Conservation (phyloP, 2,113 vertebrate species). For the Siphamia tubifer region DNA sequence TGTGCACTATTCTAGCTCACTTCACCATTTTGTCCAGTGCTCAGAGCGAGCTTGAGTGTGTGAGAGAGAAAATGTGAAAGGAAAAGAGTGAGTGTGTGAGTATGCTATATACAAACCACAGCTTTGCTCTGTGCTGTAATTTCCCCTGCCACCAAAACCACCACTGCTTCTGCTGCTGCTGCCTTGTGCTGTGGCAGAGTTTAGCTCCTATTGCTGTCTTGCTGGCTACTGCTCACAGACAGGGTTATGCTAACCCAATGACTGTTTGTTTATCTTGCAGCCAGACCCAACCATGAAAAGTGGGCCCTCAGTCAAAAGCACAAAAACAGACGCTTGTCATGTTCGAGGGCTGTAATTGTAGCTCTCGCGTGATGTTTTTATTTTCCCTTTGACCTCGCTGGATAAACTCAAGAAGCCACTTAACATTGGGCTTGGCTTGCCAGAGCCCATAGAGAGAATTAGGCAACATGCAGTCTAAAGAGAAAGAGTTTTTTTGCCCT, state of each 20-base stretch:
- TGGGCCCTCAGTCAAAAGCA: slow-evolving; percentile 74
- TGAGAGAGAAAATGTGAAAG: slow-evolving; percentile 45
- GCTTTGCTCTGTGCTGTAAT: slow-evolving; percentile 81
- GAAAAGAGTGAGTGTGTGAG: slow-evolving; percentile 64
- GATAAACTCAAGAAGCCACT: slow-evolving; percentile 84
- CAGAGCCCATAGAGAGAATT: slow-evolving; percentile 71
- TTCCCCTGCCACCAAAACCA: slow-evolving; percentile 80
- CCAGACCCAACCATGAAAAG: slow-evolving; percentile 78
- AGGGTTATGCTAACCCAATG: slow-evolving; percentile 69
- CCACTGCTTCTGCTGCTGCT: slow-evolving; percentile 71
- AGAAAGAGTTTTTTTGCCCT: slow-evolving; percentile 26
- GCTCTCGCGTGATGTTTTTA: slow-evolving; percentile 81
- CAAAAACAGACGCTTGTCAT: slow-evolving; percentile 82
- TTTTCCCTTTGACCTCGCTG: slow-evolving; percentile 83
- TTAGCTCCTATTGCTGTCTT: slow-evolving; percentile 55
- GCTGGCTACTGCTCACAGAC: slow-evolving; percentile 53
- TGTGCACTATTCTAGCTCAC: background rate
- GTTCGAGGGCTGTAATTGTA: slow-evolving; percentile 82
- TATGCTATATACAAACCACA: slow-evolving; percentile 76
- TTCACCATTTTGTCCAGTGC: background rate
- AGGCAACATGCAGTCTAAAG: slow-evolving; percentile 60
- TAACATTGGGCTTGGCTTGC: slow-evolving; percentile 76
- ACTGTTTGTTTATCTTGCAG: slow-evolving; percentile 82
- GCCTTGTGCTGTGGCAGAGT: slow-evolving; percentile 48
- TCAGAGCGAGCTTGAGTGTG: slow-evolving; percentile 14